Evolutionary conservation across 2,888 invertebrate genomes (phyloP).

Genomic region (Eupithecia exiguata): DNA sequence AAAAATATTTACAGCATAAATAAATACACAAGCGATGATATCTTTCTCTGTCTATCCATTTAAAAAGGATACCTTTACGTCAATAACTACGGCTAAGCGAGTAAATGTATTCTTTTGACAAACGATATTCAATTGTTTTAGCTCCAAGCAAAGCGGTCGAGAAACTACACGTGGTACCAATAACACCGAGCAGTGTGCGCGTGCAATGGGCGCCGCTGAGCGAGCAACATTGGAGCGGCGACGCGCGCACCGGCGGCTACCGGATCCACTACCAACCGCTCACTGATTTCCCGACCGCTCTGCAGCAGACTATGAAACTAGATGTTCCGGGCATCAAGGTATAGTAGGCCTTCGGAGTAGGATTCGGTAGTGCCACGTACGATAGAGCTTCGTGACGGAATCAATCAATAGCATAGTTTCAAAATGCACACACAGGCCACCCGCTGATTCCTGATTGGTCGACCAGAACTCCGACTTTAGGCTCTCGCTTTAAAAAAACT

Average conservation of each 20-base stretch:
- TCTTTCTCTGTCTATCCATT: not conserved
- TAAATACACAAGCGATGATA: too few species aligned
- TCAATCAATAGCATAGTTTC: not conserved
- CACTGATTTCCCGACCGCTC: constrained; percentile 93
- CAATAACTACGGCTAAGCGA: not conserved
- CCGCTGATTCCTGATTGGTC: not conserved
- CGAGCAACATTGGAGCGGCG: constrained; percentile 93
- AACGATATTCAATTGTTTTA: constrained; percentile 48
- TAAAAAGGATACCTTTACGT: not conserved
- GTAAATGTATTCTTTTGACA: not conserved
- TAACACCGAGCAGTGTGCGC: constrained; percentile 96
- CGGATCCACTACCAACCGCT: constrained; percentile 94
- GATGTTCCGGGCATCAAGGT: constrained; percentile 92
- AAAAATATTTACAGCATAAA: too few species aligned
- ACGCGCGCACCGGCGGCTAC: constrained; percentile 94
- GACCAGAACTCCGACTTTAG: not conserved
- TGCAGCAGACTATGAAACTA: constrained; percentile 92
- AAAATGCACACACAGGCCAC: too few species aligned
- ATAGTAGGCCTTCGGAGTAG: constrained; percentile 14
- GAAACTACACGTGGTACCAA: constrained; percentile 94
- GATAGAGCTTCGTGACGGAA: not conserved
- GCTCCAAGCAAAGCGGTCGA: constrained; percentile 95
- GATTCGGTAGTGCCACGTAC: not conserved
- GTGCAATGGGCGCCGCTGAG: constrained; percentile 94
- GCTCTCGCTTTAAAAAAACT: too few species aligned